A percentile compares a stretch with the other conserved stretches of the same genome.
These are phyloP conservation scores for Noctua pronuba DNA, from an alignment of 2,888 invertebrate genomes.

Conservation along the genomic window DNA sequence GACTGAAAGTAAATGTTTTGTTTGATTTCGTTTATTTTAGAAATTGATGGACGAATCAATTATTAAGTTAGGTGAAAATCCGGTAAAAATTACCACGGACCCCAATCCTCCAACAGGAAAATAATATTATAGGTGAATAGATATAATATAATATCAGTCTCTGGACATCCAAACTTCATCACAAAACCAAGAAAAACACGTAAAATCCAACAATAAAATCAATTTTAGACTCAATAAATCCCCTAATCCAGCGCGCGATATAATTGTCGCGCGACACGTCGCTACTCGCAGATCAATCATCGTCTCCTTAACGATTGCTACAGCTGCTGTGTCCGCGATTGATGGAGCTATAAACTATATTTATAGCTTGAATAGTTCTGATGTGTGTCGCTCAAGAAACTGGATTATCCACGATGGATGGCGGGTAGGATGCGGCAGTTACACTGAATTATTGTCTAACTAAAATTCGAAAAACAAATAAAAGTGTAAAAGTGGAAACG, in stretches of 20 bases:
- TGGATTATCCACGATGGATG: conserved; percentile 61
- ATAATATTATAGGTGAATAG: neutral
- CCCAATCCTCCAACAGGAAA: neutral
- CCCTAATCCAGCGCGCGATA: conserved; percentile 72
- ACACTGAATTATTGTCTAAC: conserved; percentile 46
- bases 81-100: neutral
- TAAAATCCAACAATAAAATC: conserved; percentile 66
- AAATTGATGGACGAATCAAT: neutral
- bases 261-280: conserved; percentile 72
- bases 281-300: conserved; percentile 85
- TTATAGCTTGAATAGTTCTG: conserved; percentile 84
- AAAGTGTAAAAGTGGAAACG: conserved; percentile 45
- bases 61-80: neutral
- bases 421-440: conserved; percentile 68
- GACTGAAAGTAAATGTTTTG: neutral
- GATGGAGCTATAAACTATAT: conserved; percentile 89
- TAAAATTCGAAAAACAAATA: conserved; percentile 48
- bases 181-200: conserved; percentile 44
- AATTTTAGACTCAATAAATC: conserved; percentile 72
- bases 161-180: conserved; percentile 13
- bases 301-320: conserved; percentile 86
- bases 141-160: conserved; percentile 20
- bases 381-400: conserved; percentile 79
- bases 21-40: neutral
- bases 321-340: conserved; percentile 87